Conservation (phyloP, 2,888 invertebrate species). For the Patella pellucida region DNA sequence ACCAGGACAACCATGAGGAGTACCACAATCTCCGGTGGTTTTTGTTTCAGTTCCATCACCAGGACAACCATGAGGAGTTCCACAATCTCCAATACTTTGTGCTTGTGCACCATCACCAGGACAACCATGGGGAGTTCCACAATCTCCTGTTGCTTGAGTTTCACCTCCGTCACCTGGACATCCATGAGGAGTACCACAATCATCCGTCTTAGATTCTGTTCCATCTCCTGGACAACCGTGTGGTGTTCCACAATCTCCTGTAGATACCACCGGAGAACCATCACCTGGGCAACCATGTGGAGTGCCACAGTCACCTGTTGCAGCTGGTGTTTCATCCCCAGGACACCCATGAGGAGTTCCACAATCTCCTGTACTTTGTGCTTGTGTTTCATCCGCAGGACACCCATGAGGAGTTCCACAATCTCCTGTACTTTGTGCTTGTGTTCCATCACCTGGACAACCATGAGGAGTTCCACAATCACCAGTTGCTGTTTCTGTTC, state of each 20-base stretch:
- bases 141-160: slow-evolving; percentile 20
- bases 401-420: slow-evolving; percentile 38
- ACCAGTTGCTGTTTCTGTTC: slow-evolving; percentile 19
- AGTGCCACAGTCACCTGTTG: slow-evolving; percentile 28
- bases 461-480: slow-evolving; percentile 40
- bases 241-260: slow-evolving; percentile 28
- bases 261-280: neutral
- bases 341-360: slow-evolving; percentile 34
- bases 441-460: slow-evolving; percentile 38
- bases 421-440: slow-evolving; percentile 22
- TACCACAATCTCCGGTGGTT: slow-evolving; percentile 28
- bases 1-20: slow-evolving; percentile 34
- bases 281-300: slow-evolving; percentile 8
- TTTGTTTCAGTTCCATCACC: slow-evolving; percentile 28
- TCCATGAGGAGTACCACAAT: slow-evolving; percentile 33
- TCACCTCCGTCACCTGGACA: slow-evolving; percentile 38
- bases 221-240: slow-evolving; percentile 23
- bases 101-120: neutral
- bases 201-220: slow-evolving; percentile 26
- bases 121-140: slow-evolving; percentile 31
- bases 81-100: slow-evolving; percentile 24
- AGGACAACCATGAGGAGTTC: slow-evolving; percentile 23
- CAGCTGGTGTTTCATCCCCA: slow-evolving; percentile 26
- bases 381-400: slow-evolving; percentile 26
- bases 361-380: slow-evolving; percentile 24